phyloP scores from a whole-genome alignment of 2,797 vertebrate species.

The Myotis planiceps region DNA sequence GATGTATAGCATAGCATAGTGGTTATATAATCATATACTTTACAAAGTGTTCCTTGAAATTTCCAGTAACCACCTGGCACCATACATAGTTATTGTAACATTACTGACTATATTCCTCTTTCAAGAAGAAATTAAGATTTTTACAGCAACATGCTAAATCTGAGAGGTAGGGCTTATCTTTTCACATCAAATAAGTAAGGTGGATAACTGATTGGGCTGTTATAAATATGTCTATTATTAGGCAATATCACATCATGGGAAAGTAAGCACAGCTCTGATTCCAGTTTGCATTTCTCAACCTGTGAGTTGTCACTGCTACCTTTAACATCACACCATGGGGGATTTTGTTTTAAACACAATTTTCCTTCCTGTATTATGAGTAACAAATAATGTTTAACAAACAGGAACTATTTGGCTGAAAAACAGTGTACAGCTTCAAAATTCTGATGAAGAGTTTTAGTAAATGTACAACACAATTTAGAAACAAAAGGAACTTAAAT shows the following conservation, averaged over 20 bases:
- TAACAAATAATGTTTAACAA: neutral
- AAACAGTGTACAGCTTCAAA: neutral
- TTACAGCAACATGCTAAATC: neutral
- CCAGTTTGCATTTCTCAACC: neutral
- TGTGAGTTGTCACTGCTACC: neutral
- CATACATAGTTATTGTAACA: neutral
- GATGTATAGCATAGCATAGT: neutral
- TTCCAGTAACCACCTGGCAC: neutral
- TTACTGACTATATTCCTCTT: neutral
- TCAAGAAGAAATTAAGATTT: conserved; percentile 8
- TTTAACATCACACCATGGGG: neutral
- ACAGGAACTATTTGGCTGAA: neutral
- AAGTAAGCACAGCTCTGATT: neutral
- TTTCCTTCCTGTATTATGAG: neutral
- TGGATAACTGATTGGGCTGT: neutral
- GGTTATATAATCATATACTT: neutral
- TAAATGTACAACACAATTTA: neutral
- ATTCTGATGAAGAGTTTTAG: neutral
- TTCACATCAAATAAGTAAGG: neutral
- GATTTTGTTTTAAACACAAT: neutral
- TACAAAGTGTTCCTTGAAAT: neutral
- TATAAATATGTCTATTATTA: neutral
- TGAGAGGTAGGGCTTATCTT: neutral
- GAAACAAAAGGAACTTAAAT: neutral
- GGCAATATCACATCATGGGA: neutral